Evolutionary conservation across 2,888 invertebrate species (phyloP).

Genomic region (Mythimna vitellina): DNA sequence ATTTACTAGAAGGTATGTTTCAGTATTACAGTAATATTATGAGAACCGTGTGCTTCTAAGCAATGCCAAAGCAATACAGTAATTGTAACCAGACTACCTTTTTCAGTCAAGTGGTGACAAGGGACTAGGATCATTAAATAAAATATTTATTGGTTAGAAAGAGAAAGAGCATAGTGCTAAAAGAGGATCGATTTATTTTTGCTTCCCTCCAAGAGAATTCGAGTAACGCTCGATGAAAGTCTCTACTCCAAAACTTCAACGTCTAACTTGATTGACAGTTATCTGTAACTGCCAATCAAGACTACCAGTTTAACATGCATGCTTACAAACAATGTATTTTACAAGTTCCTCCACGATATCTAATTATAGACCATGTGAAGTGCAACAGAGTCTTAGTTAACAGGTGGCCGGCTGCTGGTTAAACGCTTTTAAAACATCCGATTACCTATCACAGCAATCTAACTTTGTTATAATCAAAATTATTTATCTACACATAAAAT

Average conservation of each 20-base stretch:
- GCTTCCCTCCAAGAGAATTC: no score
- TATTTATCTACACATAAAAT: conserved; percentile 58
- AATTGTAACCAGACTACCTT: no score
- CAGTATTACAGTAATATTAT: no score
- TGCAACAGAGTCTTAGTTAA: conserved; percentile 73
- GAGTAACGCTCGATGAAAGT: background rate
- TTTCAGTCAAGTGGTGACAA: no score
- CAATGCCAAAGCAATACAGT: no score
- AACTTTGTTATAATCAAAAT: conserved; percentile 80
- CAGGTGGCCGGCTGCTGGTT: conserved; percentile 76
- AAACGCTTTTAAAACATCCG: conserved; percentile 82
- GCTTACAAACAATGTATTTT: conserved; percentile 18
- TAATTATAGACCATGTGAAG: conserved; percentile 57
- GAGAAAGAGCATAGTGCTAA: no score
- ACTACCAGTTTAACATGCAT: background rate
- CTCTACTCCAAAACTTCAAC: background rate
- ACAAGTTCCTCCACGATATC: conserved; percentile 38
- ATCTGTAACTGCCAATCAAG: conserved; percentile 7
- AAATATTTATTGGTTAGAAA: no score
- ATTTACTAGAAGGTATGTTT: no score
- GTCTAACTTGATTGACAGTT: background rate
- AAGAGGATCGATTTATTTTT: no score
- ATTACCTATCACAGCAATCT: conserved; percentile 84
- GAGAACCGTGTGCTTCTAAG: no score
- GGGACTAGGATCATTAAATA: no score